Conservation (phyloP, 2,113 vertebrate genomes). For the Myiozetetes cayanensis region DNA sequence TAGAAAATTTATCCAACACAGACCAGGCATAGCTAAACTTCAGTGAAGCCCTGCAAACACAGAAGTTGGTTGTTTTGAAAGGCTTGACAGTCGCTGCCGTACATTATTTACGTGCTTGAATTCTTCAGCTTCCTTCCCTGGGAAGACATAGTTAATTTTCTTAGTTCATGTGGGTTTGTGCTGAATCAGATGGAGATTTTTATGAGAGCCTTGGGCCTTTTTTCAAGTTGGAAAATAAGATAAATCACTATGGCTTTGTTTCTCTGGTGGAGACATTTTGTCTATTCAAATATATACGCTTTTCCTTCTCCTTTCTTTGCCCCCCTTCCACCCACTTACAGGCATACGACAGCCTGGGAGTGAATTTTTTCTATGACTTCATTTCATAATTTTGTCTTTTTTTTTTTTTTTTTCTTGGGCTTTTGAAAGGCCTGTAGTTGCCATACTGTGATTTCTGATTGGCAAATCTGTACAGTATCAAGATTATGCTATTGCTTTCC, state of each 20-base stretch:
- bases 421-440: neutral
- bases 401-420: neutral
- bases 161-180: constrained; percentile 11
- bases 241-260: constrained; percentile 50
- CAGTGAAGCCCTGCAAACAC: neutral
- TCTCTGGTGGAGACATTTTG: constrained; percentile 23
- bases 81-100: rapidly evolving
- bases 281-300: neutral
- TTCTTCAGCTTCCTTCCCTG: constrained; percentile 25
- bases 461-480: neutral
- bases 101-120: constrained; percentile 1
- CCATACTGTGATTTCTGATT: neutral
- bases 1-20: neutral
- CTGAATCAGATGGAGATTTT: constrained; percentile 38
- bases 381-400: neutral
- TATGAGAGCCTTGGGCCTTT: constrained; percentile 18
- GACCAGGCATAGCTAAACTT: neutral
- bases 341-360: rapidly evolving
- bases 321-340: neutral
- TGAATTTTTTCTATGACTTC: neutral
- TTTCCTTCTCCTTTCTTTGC: neutral
- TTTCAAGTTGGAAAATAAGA: constrained; percentile 28
- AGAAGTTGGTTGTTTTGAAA: neutral
- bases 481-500: neutral
- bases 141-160: constrained; percentile 15